phyloP scores from a whole-genome alignment of 2,797 vertebrate species.

The Sylvilagus floridanus region DNA sequence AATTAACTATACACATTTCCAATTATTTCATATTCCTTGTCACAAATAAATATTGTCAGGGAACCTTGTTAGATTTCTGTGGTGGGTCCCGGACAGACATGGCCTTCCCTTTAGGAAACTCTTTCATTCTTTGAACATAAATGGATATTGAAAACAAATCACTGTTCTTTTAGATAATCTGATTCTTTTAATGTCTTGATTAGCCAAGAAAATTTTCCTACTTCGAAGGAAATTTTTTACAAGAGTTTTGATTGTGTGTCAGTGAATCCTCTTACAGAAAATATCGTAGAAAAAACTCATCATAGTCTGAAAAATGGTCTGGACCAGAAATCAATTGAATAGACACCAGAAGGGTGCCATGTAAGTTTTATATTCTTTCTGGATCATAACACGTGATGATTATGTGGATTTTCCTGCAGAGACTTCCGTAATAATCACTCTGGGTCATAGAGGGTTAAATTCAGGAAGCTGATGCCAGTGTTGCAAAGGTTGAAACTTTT shows the following conservation, averaged over 20 bases:
- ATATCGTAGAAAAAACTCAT: neutral
- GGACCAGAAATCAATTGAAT: neutral
- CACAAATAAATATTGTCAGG: slow-evolving; percentile 26
- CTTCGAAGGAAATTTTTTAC: neutral
- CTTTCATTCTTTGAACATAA: neutral
- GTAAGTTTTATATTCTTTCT: neutral
- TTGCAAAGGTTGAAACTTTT: neutral
- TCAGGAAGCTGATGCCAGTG: neutral
- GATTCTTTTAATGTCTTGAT: neutral
- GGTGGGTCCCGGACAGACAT: neutral
- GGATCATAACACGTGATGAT: neutral
- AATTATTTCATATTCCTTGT: neutral
- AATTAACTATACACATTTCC: neutral
- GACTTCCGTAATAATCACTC: neutral
- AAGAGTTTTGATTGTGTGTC: neutral
- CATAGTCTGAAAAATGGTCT: neutral
- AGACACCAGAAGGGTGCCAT: neutral
- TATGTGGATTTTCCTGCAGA: neutral
- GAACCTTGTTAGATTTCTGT: neutral
- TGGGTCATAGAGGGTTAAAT: neutral
- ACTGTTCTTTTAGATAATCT: neutral
- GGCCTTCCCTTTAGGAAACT: neutral
- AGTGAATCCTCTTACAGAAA: neutral
- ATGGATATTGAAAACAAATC: neutral
- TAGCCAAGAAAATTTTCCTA: too few species aligned